Evolutionary conservation across 2,113 vertebrate genomes (phyloP).

Genomic region (Solea senegalensis): DNA sequence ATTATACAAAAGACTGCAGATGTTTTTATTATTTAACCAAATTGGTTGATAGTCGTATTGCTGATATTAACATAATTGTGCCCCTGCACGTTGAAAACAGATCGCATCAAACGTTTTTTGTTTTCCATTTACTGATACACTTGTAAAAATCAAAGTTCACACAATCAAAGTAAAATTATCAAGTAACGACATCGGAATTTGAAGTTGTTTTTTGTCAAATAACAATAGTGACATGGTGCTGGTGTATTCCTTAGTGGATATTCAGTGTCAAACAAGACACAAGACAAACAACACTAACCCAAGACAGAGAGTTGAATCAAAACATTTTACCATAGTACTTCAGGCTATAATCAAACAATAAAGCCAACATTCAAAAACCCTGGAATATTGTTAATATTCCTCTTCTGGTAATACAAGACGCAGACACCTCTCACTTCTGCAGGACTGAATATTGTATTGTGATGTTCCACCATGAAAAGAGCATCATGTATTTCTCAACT

Average conservation of each 20-base stretch:
- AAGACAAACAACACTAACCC: not conserved
- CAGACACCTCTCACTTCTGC: not conserved
- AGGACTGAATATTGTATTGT: not conserved
- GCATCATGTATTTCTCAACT: not conserved
- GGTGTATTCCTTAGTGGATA: not conserved
- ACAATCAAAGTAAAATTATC: not conserved
- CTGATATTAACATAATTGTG: not conserved
- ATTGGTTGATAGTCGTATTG: not conserved
- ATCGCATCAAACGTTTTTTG: not conserved
- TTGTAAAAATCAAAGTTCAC: not conserved
- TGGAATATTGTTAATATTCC: constrained; percentile 1
- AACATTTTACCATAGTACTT: not conserved
- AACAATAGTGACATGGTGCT: not conserved
- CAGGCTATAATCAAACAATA: constrained; percentile 1
- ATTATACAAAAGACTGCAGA: not conserved
- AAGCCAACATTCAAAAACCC: constrained; percentile 11
- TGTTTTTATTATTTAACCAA: not conserved
- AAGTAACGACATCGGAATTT: not conserved
- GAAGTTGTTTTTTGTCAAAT: not conserved
- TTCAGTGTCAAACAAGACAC: not conserved
- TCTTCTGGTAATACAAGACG: too few species aligned
- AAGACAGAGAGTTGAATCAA: not conserved
- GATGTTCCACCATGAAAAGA: not conserved
- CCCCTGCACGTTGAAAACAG: not conserved
- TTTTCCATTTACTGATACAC: not conserved